Evolutionary conservation across 2,113 vertebrate genomes (phyloP), one percentile per base, ranked within the genome.

Genomic region (Columba livia): DNA sequence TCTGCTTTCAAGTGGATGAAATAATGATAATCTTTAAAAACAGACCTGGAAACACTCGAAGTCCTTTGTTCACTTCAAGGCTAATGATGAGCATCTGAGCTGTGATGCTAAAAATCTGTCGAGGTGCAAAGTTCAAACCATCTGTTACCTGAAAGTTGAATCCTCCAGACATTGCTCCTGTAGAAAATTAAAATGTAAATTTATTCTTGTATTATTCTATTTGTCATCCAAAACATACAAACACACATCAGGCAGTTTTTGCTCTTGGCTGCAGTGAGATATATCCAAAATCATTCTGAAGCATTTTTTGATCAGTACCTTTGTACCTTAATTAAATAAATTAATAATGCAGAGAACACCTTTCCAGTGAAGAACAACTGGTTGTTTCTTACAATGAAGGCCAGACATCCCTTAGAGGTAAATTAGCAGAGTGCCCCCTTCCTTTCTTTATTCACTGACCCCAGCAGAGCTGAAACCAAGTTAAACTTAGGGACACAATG

Each of bases 141-240:
- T 99, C 99, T 28, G 98, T 99, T 50, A 99, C 98, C 93, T 99
- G 98, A 94, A 99, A 99, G 96, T 60, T 99, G 96, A 99, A 99
- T 21, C 98, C 98, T 96, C 99, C 99, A 77, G 98, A 98, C 98
- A 98, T 98, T 72, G 98, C 93, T 79, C 99, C 99, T 99, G 93
- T 66, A 81, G 72, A 78, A 85, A 81, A 94, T 19, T 96, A 79
- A 96, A 86, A 65, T 3, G 57, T 71, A 14, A 19, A 70, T 71
- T 94, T 38, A 70, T 60, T 89, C 24, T 61, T 65, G 12, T 61
- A 64, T 87, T 47, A 62, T 20, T 66, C 23, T 19, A 12, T 60
- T 54, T 36, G 57, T 92, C 47, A 58, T 28, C 38, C 12, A 83
- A 77, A 93, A 70, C 31, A 62, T 19, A 42, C 13, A 90, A 82